Conservation (phyloP, 2,113 vertebrate species). For the Gobiocypris rarus region DNA sequence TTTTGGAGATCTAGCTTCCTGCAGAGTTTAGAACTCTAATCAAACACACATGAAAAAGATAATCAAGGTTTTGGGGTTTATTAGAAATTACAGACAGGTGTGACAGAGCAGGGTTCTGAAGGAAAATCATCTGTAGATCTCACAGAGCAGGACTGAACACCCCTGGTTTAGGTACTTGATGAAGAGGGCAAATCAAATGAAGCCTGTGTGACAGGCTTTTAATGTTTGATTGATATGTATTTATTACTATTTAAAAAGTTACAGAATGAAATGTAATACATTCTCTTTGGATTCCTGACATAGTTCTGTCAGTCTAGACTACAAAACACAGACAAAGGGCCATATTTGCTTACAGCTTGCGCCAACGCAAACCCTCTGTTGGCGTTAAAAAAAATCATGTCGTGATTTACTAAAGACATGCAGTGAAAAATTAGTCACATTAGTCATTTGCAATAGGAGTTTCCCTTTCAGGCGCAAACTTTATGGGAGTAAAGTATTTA, state of each 20-base stretch:
- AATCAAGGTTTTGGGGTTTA: background rate
- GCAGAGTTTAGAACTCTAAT: slow-evolving; percentile 13
- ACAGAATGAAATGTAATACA: background rate
- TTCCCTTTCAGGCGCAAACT: too few relatives aligned
- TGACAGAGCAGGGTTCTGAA: background rate
- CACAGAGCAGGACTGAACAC: background rate
- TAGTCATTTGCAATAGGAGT: too few relatives aligned
- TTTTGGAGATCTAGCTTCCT: background rate
- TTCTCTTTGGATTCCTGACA: background rate
- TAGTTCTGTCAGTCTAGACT: too few relatives aligned
- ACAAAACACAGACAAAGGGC: too few relatives aligned
- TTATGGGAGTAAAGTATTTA: too few relatives aligned
- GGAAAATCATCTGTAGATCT: background rate
- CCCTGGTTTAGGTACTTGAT: background rate
- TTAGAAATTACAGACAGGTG: slow-evolving; percentile 17
- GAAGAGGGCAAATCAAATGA: background rate
- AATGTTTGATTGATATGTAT: slow-evolving; percentile 10
- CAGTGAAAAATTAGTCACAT: too few relatives aligned
- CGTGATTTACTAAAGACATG: too few relatives aligned
- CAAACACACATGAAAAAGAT: background rate
- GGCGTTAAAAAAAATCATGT: too few relatives aligned
- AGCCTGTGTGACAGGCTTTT: background rate
- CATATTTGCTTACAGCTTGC: too few relatives aligned
- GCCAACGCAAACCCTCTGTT: too few relatives aligned
- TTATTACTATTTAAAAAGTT: background rate